These are phyloP conservation scores for Sinella curviseta DNA, from an alignment of 1,140 invertebrate species.

Conservation along the genomic window DNA sequence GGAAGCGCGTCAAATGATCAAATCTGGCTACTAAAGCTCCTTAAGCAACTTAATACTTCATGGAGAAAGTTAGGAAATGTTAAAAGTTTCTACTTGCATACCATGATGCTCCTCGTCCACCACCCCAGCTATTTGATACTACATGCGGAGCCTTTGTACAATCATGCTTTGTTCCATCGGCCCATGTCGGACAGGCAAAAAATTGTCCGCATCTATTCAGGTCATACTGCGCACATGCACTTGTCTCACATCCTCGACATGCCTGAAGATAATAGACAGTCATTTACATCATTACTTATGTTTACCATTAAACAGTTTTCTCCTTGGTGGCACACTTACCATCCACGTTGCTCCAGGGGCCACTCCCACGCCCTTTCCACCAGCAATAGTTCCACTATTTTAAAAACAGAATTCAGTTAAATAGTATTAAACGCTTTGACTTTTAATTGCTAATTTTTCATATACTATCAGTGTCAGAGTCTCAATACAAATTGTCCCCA, in stretches of 20 bases:
- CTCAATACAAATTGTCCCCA: background rate
- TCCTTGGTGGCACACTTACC: background rate
- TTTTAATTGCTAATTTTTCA: too few relatives aligned
- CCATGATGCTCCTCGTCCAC: background rate
- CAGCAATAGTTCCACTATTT: conserved; percentile 4
- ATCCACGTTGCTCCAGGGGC: conserved; percentile 28
- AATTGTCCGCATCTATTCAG: conserved; percentile 12
- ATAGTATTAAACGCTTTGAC: background rate
- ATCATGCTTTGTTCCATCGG: background rate
- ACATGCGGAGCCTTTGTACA: conserved; percentile 31
- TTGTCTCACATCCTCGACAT: background rate
- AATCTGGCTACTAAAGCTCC: too few relatives aligned
- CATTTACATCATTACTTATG: too few relatives aligned
- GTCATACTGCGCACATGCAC: background rate
- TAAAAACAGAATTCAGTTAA: background rate
- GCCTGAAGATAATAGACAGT: background rate
- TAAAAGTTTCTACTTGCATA: background rate
- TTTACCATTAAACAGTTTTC: too few relatives aligned
- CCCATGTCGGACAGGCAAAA: background rate
- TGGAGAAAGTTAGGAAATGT: too few relatives aligned
- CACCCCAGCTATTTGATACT: conserved; percentile 12
- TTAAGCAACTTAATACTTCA: too few relatives aligned
- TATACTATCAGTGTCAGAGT: too few relatives aligned
- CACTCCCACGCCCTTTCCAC: background rate
- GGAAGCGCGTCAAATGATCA: background rate